Base-by-base conservation (phyloP, 2,113 vertebrate species). In the Tetrax tetrax region DNA sequence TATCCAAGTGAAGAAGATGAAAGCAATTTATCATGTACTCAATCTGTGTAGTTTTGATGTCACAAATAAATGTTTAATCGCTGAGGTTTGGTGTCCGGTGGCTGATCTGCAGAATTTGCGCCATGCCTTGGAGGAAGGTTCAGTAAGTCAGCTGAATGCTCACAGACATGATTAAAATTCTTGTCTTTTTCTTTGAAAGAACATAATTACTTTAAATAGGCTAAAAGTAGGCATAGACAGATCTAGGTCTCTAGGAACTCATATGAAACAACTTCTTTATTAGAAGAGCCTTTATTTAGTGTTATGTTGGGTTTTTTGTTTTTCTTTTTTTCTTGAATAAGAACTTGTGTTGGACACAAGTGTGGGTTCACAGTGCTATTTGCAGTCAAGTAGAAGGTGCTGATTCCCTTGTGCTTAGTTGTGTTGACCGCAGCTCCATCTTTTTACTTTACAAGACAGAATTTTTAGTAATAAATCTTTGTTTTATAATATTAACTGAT, bases 11-110 rank as follows among this genome's bases (percentile, higher is more conserved):
- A 99, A 99, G 97, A 99, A 99, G 97, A 99, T 99, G 99, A 99
- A 99, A 94, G 99, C 99, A 94, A 99, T 99, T 90, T 99, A 99
- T 94, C 99, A 99, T 25, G 98, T 99, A 75, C 98, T 99, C 54
- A 99, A 99, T 97, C 98, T 99, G 95, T 99, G 99, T 96, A 99
- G 99, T 96, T 99, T 99, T 11, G 99, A 99, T 28, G 99, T 99
- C 69, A 99, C 99, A 28, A 99, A 99, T 97, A 99, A 99, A 97
- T 99, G 99, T 98, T 98, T 99, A 66, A 99, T 99, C 3, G 99
- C 99, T 1, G 99, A 99, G 88, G 99, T 99, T 80, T 99, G 99
- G 99, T 99, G 99, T 95, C 99, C 99, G 0, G 97, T 99, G 82
- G 95, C 97, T 4, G 99, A 99, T 86, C 98, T 99, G 82, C 98